A percentile compares a stretch with the other conserved stretches of the same genome.
These are phyloP conservation scores for Dasysyrphus albostriatus DNA, from an alignment of 2,888 invertebrate genomes.

Conservation along the genomic window DNA sequence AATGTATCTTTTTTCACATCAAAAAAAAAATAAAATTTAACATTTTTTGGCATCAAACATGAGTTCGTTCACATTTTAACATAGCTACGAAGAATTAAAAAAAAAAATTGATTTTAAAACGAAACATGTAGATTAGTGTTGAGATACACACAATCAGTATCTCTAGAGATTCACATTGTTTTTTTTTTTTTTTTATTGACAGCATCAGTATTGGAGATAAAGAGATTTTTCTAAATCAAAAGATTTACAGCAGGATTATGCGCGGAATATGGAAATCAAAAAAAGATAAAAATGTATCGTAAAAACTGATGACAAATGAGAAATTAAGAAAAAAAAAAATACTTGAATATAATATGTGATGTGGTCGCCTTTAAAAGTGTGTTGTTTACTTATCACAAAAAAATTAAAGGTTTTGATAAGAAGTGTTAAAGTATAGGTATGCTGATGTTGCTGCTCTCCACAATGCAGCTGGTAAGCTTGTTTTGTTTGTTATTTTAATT, in stretches of 20 bases:
- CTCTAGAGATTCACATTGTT: conserved; percentile 28
- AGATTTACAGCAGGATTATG: conserved; percentile 49
- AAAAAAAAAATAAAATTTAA: not conserved
- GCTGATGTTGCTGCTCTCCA: not conserved
- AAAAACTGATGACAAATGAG: conserved; percentile 32
- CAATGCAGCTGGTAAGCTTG: not conserved
- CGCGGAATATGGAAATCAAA: conserved; percentile 42
- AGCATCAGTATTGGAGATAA: conserved; percentile 29
- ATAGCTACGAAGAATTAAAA: not conserved
- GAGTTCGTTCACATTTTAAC: conserved; percentile 71
- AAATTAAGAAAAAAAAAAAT: conserved; percentile 7
- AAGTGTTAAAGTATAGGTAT: not conserved
- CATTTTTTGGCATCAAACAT: conserved; percentile 39
- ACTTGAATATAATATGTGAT: not conserved
- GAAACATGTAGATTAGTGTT: conserved; percentile 58
- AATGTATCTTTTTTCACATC: conserved; percentile 22
- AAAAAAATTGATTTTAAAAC: conserved; percentile 12
- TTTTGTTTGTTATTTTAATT: conserved; percentile 16
- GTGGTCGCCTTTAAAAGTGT: conserved; percentile 11
- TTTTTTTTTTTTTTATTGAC: conserved; percentile 21
- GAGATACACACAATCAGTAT: conserved; percentile 16
- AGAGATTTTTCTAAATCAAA: conserved; percentile 1
- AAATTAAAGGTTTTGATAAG: conserved; percentile 23
- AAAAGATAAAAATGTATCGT: conserved; percentile 24
- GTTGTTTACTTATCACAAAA: conserved; percentile 39